These are phyloP conservation scores for Semnornis frantzii DNA, from an alignment of 2,113 vertebrate species.

Conservation along the genomic window DNA sequence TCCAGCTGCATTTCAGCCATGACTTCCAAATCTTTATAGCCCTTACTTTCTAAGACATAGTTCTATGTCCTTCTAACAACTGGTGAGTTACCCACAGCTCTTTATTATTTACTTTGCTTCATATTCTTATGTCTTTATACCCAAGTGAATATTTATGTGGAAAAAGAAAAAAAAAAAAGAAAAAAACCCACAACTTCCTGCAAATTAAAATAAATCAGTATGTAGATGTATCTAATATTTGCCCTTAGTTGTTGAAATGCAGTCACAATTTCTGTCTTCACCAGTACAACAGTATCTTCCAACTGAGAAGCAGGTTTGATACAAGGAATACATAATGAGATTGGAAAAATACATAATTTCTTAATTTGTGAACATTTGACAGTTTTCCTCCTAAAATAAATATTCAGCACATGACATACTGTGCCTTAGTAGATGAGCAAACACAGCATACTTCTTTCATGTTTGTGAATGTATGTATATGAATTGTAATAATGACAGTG, in stretches of 20 bases:
- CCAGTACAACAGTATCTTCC: neutral
- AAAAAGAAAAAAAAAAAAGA: neutral
- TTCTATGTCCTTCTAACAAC: neutral
- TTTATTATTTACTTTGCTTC: neutral
- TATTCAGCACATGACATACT: neutral
- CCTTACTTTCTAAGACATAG: neutral
- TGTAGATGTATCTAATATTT: neutral
- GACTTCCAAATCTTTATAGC: neutral
- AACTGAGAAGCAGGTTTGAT: neutral
- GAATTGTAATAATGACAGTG: neutral
- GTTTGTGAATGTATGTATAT: neutral
- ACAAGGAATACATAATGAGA: neutral
- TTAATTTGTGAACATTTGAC: neutral
- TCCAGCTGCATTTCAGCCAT: neutral
- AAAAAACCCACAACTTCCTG: neutral
- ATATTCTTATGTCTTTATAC: neutral
- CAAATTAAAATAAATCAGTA: neutral
- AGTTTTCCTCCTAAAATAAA: conserved; percentile 8
- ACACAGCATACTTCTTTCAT: neutral
- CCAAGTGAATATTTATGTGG: neutral
- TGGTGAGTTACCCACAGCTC: neutral
- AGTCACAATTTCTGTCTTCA: neutral
- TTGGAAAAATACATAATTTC: neutral
- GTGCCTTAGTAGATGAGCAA: neutral
- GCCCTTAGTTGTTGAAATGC: neutral